phyloP scores from a whole-genome alignment of 2,888 invertebrate species.

The Leptinotarsa tumamoca region DNA sequence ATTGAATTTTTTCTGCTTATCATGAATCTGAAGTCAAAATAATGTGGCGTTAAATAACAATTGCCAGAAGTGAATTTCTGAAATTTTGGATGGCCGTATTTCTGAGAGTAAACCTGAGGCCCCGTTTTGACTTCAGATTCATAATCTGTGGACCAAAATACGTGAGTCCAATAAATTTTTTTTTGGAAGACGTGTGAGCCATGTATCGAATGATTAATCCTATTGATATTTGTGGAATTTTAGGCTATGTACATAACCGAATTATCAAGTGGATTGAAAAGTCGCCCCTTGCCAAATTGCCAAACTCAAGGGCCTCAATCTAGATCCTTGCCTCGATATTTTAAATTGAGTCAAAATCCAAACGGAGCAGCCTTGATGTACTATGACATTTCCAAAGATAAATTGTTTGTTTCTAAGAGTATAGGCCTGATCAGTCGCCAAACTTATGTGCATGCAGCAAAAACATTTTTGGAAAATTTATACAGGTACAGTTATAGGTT shows the following conservation, averaged over 20 bases:
- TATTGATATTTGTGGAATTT: conserved; percentile 50
- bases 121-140: too few relatives aligned
- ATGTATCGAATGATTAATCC: background rate
- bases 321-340: conserved; percentile 88
- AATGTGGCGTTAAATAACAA: too few relatives aligned
- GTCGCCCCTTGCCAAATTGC: conserved; percentile 72
- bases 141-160: too few relatives aligned
- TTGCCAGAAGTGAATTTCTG: too few relatives aligned
- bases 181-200: too few relatives aligned
- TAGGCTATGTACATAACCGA: conserved; percentile 92
- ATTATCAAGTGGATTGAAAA: conserved; percentile 83
- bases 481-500: conserved; percentile 75
- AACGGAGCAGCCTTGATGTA: conserved; percentile 82
- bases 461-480: conserved; percentile 87
- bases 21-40: too few relatives aligned
- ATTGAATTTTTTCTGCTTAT: too few relatives aligned
- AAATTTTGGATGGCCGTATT: too few relatives aligned
- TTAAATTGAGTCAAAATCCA: conserved; percentile 81
- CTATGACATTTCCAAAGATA: conserved; percentile 94
- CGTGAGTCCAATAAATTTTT: too few relatives aligned
- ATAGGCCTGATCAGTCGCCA: conserved; percentile 90
- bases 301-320: conserved; percentile 77
- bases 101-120: too few relatives aligned
- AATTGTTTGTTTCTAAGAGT: conserved; percentile 94
- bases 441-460: conserved; percentile 89